Conservation (phyloP, 1,140 invertebrate species). For the Drosophila orosa region DNA sequence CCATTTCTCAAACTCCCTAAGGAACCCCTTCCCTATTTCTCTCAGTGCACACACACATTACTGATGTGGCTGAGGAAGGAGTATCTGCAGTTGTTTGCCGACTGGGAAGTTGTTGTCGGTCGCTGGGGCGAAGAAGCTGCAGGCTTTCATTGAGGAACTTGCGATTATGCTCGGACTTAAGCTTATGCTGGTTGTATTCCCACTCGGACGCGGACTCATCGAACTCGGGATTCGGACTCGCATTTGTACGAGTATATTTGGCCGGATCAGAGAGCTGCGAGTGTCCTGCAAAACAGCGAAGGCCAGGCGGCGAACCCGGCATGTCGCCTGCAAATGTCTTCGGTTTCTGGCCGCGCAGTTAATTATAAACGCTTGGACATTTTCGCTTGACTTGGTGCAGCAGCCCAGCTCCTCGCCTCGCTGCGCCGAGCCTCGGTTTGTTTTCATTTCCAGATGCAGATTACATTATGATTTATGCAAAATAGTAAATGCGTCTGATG, state of each 20-base stretch:
- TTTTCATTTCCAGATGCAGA: slow-evolving; percentile 83
- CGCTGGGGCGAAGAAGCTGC: slow-evolving; percentile 43
- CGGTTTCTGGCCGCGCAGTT: slow-evolving; percentile 76
- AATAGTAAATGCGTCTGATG: slow-evolving; percentile 84
- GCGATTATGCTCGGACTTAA: slow-evolving; percentile 43
- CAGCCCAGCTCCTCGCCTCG: slow-evolving; percentile 8
- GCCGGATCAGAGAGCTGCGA: slow-evolving; percentile 56
- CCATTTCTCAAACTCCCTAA: background rate
- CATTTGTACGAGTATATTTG: slow-evolving; percentile 31
- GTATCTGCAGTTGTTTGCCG: slow-evolving; percentile 28
- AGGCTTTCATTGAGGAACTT: slow-evolving; percentile 77
- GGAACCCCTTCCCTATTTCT: background rate
- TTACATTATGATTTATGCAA: slow-evolving; percentile 84
- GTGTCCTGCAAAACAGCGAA: slow-evolving; percentile 32
- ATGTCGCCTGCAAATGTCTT: slow-evolving; percentile 79
- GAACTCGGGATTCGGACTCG: slow-evolving; percentile 8
- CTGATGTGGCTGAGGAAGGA: slow-evolving; percentile 39
- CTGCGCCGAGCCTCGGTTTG: slow-evolving; percentile 52
- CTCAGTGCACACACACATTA: slow-evolving; percentile 32
- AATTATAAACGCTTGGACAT: slow-evolving; percentile 84
- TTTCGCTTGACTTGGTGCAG: slow-evolving; percentile 62
- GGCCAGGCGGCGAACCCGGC: slow-evolving; percentile 54
- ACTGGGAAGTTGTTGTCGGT: slow-evolving; percentile 11
- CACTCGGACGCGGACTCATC: slow-evolving; percentile 7
- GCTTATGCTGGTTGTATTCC: slow-evolving; percentile 49